phyloP scores from a whole-genome alignment of 2,797 vertebrate genomes.

The Gobionotothen gibberifrons region DNA sequence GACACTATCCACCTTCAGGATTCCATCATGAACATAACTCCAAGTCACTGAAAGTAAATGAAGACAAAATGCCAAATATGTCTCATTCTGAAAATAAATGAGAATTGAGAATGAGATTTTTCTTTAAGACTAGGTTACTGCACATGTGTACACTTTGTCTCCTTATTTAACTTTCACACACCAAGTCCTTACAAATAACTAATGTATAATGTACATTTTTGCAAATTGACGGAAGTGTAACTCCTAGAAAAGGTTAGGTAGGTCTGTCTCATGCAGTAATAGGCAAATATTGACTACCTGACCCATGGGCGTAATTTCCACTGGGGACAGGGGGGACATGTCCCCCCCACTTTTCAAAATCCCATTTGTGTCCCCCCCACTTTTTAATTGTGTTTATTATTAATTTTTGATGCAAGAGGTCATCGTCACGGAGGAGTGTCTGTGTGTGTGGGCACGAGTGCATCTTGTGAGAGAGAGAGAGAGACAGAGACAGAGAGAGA shows the following conservation, averaged over 20 bases:
- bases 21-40: slow-evolving; percentile 11
- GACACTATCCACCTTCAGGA: slow-evolving; percentile 19
- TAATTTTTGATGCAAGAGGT: too few relatives aligned
- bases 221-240: background rate
- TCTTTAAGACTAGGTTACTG: background rate
- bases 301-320: too few relatives aligned
- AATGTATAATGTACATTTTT: background rate
- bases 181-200: background rate
- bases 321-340: too few relatives aligned
- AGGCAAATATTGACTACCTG: background rate
- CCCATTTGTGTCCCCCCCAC: too few relatives aligned
- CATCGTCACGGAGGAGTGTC: too few relatives aligned
- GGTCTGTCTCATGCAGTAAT: background rate
- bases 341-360: too few relatives aligned
- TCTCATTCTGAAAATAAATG: background rate
- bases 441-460: too few relatives aligned
- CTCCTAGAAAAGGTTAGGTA: background rate
- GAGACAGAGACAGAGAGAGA: too few relatives aligned
- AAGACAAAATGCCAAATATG: background rate
- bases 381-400: too few relatives aligned
- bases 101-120: too few relatives aligned
- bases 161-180: background rate
- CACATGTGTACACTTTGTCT: background rate
- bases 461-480: too few relatives aligned
- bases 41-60: background rate